phyloP scores from a whole-genome alignment of 2,888 invertebrate species.

The Hemithea aestivaria region DNA sequence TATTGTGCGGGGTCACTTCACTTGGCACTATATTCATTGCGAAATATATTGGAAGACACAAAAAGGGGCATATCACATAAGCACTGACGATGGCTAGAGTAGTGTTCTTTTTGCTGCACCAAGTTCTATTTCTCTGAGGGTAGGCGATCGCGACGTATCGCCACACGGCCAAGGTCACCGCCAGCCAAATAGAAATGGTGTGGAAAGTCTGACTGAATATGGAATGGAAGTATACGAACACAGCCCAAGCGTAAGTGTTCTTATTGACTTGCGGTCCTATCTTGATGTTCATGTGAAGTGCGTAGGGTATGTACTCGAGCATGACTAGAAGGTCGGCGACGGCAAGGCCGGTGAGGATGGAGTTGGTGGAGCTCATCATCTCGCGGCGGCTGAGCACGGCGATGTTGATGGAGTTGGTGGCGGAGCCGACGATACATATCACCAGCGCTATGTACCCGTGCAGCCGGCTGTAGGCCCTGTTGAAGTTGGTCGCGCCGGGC shows the following conservation, averaged over 20 bases:
- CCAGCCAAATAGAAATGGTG: slow-evolving; percentile 95
- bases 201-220: slow-evolving; percentile 93
- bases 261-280: slow-evolving; percentile 73
- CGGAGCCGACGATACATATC: slow-evolving; percentile 93
- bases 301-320: slow-evolving; percentile 95
- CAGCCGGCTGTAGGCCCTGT: slow-evolving; percentile 82
- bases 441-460: slow-evolving; percentile 93
- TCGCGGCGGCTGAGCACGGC: slow-evolving; percentile 92
- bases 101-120: slow-evolving; percentile 90
- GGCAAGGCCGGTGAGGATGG: slow-evolving; percentile 93
- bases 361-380: slow-evolving; percentile 95
- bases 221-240: slow-evolving; percentile 93
- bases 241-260: slow-evolving; percentile 85
- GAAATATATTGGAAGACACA: slow-evolving; percentile 91
- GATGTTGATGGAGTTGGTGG: slow-evolving; percentile 95
- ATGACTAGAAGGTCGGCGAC: slow-evolving; percentile 96
- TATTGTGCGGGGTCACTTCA: slow-evolving; percentile 71
- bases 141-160: slow-evolving; percentile 91
- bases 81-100: slow-evolving; percentile 86
- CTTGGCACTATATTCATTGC: slow-evolving; percentile 84
- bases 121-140: slow-evolving; percentile 88
- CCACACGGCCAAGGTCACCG: slow-evolving; percentile 95
- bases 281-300: slow-evolving; percentile 87
- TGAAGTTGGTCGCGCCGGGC: slow-evolving; percentile 79
- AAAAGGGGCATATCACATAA: slow-evolving; percentile 89